Conservation (phyloP, 2,888 invertebrate genomes). For the Graphium colonna region DNA sequence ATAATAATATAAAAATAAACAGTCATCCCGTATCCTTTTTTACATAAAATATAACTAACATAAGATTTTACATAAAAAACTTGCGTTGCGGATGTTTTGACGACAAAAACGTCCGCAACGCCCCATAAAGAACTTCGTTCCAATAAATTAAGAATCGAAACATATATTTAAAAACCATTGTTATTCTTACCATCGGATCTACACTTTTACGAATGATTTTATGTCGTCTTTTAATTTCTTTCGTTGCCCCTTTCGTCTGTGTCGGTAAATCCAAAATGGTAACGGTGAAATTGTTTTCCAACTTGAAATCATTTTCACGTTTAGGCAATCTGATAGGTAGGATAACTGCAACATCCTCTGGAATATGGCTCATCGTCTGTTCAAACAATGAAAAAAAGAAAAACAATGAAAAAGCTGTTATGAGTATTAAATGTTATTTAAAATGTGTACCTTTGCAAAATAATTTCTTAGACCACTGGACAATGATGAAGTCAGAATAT, state of each 20-base stretch:
- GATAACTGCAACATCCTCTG: slow-evolving; percentile 50
- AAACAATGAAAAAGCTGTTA: background rate
- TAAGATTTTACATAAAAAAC: too few species aligned
- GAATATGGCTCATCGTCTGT: slow-evolving; percentile 43
- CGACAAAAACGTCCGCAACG: too few species aligned
- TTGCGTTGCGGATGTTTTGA: too few species aligned
- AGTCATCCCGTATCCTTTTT: too few species aligned
- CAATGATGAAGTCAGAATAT: slow-evolving; percentile 68
- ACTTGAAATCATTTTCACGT: slow-evolving; percentile 32
- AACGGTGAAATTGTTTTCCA: slow-evolving; percentile 73
- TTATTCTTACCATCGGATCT: slow-evolving; percentile 61
- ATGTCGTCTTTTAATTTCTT: slow-evolving; percentile 44
- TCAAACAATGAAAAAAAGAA: slow-evolving; percentile 25
- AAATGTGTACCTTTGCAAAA: slow-evolving; percentile 51
- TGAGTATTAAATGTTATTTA: slow-evolving; percentile 1
- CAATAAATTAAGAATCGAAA: too few species aligned
- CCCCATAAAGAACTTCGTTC: too few species aligned
- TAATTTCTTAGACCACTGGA: slow-evolving; percentile 65
- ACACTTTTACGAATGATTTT: slow-evolving; percentile 51
- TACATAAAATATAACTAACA: too few species aligned
- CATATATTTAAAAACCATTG: too few species aligned
- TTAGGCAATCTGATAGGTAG: slow-evolving; percentile 49
- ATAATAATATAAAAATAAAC: too few species aligned
- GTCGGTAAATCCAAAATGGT: slow-evolving; percentile 65
- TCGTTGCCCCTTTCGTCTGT: slow-evolving; percentile 24